These are phyloP conservation scores for Polydrusus pterygomalis DNA, from an alignment of 2,888 invertebrate genomes.

Conservation along the genomic window DNA sequence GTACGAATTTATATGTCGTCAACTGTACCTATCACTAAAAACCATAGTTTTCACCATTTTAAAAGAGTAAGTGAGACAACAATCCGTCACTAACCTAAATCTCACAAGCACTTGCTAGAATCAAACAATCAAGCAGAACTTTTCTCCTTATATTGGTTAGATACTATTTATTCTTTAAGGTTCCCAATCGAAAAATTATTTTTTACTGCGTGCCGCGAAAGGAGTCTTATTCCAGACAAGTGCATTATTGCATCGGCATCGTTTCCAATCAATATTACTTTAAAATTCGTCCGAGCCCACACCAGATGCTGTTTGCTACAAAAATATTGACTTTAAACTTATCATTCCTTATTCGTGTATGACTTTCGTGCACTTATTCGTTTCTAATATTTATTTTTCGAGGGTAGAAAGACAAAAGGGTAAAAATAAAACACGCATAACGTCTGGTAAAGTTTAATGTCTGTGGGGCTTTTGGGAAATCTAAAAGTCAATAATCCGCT, in stretches of 20 bases:
- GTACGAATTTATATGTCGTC: too few relatives aligned
- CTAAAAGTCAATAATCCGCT: constrained; percentile 29
- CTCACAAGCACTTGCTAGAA: too few relatives aligned
- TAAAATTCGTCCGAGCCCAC: constrained; percentile 25
- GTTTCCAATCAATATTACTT: constrained; percentile 31
- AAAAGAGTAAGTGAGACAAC: too few relatives aligned
- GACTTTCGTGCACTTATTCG: constrained; percentile 49
- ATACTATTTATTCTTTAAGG: too few relatives aligned
- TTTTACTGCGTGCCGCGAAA: neutral
- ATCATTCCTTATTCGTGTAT: constrained; percentile 42
- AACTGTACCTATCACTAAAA: too few relatives aligned
- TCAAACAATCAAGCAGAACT: too few relatives aligned
- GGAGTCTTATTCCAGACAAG: neutral
- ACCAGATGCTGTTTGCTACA: constrained; percentile 33
- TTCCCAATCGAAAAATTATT: too few relatives aligned
- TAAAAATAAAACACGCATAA: constrained; percentile 33
- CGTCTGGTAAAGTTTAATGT: constrained; percentile 38
- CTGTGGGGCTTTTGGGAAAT: constrained; percentile 29
- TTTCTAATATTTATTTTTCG: constrained; percentile 44
- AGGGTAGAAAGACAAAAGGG: constrained; percentile 44
- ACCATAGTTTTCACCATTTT: too few relatives aligned
- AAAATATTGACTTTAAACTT: constrained; percentile 49
- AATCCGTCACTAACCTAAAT: too few relatives aligned
- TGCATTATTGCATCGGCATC: neutral
- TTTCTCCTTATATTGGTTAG: too few relatives aligned